Percentiles rank a stretch among this genome's conserved stretches.
These are phyloP conservation scores for Drosophila murphyi DNA, from an alignment of 1,140 invertebrate species.

Conservation along the genomic window DNA sequence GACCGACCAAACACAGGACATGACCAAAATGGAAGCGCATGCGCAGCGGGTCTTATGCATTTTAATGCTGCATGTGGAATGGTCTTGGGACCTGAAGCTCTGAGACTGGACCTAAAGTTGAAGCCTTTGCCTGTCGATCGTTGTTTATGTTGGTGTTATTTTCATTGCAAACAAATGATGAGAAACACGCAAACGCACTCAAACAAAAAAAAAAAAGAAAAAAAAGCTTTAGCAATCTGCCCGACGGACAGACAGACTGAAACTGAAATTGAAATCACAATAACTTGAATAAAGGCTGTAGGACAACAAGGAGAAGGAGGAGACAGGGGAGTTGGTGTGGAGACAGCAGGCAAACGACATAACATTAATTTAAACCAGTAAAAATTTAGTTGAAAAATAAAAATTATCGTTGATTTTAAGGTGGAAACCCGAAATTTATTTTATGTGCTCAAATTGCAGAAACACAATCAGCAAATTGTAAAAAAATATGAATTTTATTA, in stretches of 20 bases:
- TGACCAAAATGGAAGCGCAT: conserved; percentile 50
- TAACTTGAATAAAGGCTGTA: conserved; percentile 50
- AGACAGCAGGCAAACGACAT: conserved; percentile 15
- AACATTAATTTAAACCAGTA: conserved; percentile 38
- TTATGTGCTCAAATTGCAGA: conserved; percentile 26
- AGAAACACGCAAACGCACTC: conserved; percentile 80
- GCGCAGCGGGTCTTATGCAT: conserved; percentile 70
- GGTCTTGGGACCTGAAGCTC: conserved; percentile 3
- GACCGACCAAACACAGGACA: conserved; percentile 46
- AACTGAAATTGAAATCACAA: conserved; percentile 73
- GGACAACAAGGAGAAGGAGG: conserved; percentile 1
- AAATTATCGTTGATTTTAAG: conserved; percentile 34
- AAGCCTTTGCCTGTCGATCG: conserved; percentile 40
- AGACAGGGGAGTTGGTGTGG: not conserved
- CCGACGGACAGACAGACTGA: conserved; percentile 1
- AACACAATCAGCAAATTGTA: not conserved
- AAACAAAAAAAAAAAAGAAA: conserved; percentile 34
- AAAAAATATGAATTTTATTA: conserved; percentile 9
- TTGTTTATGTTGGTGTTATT: conserved; percentile 81
- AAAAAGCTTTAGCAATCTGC: conserved; percentile 11
- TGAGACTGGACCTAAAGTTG: conserved; percentile 18
- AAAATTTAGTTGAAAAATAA: conserved; percentile 31
- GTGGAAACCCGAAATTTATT: conserved; percentile 31
- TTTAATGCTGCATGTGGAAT: conserved; percentile 64
- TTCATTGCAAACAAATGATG: conserved; percentile 82